Evolutionary conservation across 2,113 vertebrate species (phyloP), one percentile per base, ranked within the genome.

Genomic region (Apodemus speciosus): DNA sequence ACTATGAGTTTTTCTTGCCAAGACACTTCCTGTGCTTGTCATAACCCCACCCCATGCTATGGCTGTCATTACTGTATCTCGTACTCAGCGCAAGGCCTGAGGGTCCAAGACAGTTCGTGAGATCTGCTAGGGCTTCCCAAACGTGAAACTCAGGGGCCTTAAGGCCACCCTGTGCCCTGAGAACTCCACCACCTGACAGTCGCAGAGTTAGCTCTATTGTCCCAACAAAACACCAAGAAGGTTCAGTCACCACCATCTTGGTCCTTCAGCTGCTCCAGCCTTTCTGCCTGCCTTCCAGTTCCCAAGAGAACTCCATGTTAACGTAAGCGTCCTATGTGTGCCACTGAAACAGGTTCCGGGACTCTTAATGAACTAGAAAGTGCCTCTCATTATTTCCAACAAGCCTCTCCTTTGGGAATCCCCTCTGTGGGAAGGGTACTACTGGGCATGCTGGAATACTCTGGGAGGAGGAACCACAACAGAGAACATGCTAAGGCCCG

Each of bases 61-160:
- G 32, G 23, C 75, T 38, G 10, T 69, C 27, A 8, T 64, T 15
- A 73, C 21, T 43, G 38, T 23, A n/a, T 20, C 27, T 23, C 0
- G 1, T 6, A 15, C 38, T 53, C 49, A 27, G 3, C 25, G 32
- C 56, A 18, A 0, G 20, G 35, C 43, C 64, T 71, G 23, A n/a
- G 56, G 20, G 21, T 62, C 0, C 16, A 51, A 40, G 15, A 30
- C 18, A 2, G 6, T 25, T 30, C 3, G 0, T 49, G 73, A 77
- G 49, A 38, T 64, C 16, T 20, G 1, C 20, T 4, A 46, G 21
- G 23, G 68, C 62, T 51, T 18, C 20, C 62, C 18, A 1, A 2
- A 15, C 5, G 0, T 21, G 1, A 0, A 10, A n/a, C 23, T 75
- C 32, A 16, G 6, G 32, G 35, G 9, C 27, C 30, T 68, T 20